Conservation (phyloP, 2,113 vertebrate genomes). For the Thunnus maccoyii region DNA sequence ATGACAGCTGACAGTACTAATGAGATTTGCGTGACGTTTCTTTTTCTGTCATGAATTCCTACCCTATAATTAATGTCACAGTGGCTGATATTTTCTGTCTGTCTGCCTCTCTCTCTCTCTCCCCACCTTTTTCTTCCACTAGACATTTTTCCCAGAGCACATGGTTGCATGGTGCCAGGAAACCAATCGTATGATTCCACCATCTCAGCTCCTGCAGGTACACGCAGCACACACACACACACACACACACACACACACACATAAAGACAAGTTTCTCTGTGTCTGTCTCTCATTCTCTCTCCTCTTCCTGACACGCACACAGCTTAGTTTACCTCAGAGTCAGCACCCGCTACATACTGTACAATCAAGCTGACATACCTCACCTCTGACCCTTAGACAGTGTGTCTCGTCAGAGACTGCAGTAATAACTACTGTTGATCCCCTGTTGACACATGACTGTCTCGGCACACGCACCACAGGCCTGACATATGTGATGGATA, state of each 20-base stretch:
- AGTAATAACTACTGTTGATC: constrained; percentile 78
- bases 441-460: constrained; percentile 76
- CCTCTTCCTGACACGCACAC: constrained; percentile 40
- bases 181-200: constrained; percentile 91
- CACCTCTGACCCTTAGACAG: constrained; percentile 78
- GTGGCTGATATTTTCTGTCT: constrained; percentile 54
- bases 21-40: constrained; percentile 45
- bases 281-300: constrained; percentile 14
- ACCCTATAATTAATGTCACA: constrained; percentile 54
- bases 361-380: constrained; percentile 74
- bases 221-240: constrained; percentile 2
- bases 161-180: constrained; percentile 98
- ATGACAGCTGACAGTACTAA: constrained; percentile 47
- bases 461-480: constrained; percentile 55
- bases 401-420: constrained; percentile 69
- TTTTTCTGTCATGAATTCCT: constrained; percentile 44
- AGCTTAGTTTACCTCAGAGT: constrained; percentile 58
- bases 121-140: constrained; percentile 49
- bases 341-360: constrained; percentile 61
- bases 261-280: not conserved
- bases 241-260: constrained; percentile 12
- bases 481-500: constrained; percentile 59
- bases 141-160: constrained; percentile 99
- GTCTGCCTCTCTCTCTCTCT: constrained; percentile 10
- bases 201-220: constrained; percentile 97